Base-by-base conservation (phyloP, 64 coral and sea anemone genomes). In the Catalaphyllia jardinei region DNA sequence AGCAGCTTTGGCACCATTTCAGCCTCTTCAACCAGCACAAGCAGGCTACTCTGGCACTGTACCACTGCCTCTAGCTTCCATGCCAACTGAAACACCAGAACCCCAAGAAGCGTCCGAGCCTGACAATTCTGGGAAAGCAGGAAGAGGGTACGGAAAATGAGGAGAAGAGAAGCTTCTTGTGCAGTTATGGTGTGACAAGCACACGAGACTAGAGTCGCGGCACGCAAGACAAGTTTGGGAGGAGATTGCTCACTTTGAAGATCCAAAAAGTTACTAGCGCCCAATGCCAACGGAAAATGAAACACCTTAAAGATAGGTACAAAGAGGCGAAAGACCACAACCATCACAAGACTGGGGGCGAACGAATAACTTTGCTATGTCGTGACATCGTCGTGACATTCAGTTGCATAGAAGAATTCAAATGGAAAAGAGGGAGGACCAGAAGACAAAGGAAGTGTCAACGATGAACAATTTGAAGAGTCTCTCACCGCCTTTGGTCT, bases 291-390 rank as follows among this genome's bases (percentile, higher is more conserved):
- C 11, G 24, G 8, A 92, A 92, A 77, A 86, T 86, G 12, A 31
- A 92, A 62, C 87, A 92, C 30, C 72, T 79, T 6, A 79, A 72
- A 15, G 82, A 92, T 33, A 78, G 64, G 29, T 92, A 92, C 38
- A 92, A 86, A 50, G 49, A 65, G 30, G 75, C 90, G 9, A 92
- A 87, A 67, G 61, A 92, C 67, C 10, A 69, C 24, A 92, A 92
- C 59, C 16, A 42, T 14, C 27, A 87, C 16, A 60, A 92, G 69
- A 64, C 83, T 46, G 81, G 82, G 15, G 75, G 60, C 9, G 24
- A 86, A 19, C 18, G 80, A 72, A 82, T 76, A 54, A 91, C 79
- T 16, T 91, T 79, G 20, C 80, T 60, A 27, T 92, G 90, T 55
- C 24, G 75, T 55, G 90, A 92, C 72, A 78, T 73, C 14, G 73